phyloP scores from a whole-genome alignment of 1,140 invertebrate species.

The Zaprionus ghesquierei region DNA sequence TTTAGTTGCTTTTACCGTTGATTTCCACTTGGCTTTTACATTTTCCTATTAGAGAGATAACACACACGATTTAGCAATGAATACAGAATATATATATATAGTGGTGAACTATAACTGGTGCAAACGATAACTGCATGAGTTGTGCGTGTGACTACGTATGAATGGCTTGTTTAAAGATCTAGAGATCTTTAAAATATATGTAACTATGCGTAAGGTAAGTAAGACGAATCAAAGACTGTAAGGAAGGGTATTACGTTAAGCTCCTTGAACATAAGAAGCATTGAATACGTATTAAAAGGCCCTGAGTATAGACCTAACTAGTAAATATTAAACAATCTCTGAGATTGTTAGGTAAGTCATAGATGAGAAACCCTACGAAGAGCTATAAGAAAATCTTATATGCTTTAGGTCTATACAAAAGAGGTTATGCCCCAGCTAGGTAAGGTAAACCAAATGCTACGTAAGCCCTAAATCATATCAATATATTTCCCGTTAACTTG shows the following conservation, averaged over 20 bases:
- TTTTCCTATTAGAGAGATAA: slow-evolving; percentile 76
- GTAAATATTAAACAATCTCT: too few species aligned
- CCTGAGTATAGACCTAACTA: too few species aligned
- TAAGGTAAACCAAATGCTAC: too few species aligned
- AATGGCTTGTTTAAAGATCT: not conserved
- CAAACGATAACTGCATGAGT: slow-evolving; percentile 8
- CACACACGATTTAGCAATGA: slow-evolving; percentile 36
- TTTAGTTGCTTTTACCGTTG: slow-evolving; percentile 70
- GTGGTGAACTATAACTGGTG: slow-evolving; percentile 14
- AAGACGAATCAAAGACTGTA: not conserved
- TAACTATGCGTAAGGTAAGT: not conserved
- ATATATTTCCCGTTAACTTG: not conserved
- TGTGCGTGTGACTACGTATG: not conserved
- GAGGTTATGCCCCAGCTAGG: too few species aligned
- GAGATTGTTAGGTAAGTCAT: too few species aligned
- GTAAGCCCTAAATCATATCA: not conserved
- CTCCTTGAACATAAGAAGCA: not conserved
- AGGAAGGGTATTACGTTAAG: not conserved
- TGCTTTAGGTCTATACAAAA: not conserved
- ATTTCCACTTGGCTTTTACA: slow-evolving; percentile 81
- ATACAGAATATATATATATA: slow-evolving; percentile 19
- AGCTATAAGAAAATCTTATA: not conserved
- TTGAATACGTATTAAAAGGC: not conserved
- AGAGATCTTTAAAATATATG: not conserved
- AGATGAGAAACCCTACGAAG: too few species aligned